Conservation (phyloP, 1,140 invertebrate species). For the Rhopalosiphum padi region DNA sequence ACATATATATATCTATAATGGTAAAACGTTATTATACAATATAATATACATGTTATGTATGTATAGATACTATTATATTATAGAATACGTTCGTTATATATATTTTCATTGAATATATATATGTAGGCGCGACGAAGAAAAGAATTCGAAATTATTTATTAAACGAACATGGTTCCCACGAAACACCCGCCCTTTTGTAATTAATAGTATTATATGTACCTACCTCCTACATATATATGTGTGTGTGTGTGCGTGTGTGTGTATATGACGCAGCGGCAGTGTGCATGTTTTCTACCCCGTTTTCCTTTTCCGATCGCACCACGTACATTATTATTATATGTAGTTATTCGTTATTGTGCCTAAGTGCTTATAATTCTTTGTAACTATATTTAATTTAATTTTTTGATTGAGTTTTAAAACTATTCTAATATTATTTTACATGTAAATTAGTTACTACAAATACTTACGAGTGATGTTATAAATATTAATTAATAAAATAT, state of each 20-base stretch:
- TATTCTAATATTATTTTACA: too few relatives aligned
- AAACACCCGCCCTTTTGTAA: neutral
- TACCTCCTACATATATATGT: too few relatives aligned
- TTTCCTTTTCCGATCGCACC: neutral
- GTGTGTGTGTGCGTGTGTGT: too few relatives aligned
- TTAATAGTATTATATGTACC: neutral
- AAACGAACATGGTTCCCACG: neutral
- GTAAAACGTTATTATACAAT: neutral
- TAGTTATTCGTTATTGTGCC: too few relatives aligned
- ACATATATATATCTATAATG: too few relatives aligned
- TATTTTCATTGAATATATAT: neutral
- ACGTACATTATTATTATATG: too few relatives aligned
- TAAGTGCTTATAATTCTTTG: neutral
- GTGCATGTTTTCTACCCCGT: too few relatives aligned
- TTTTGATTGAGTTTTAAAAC: too few relatives aligned
- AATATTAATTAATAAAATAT: too few relatives aligned
- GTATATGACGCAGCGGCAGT: too few relatives aligned
- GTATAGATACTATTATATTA: neutral
- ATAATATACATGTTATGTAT: neutral
- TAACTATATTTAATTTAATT: neutral
- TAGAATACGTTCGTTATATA: neutral
- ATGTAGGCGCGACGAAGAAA: neutral
- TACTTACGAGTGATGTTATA: too few relatives aligned
- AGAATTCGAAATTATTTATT: neutral
- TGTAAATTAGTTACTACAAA: too few relatives aligned